Evolutionary conservation across 2,888 invertebrate genomes (phyloP), one percentile per base, ranked within the genome.

Genomic region (Agrilus biguttatus): DNA sequence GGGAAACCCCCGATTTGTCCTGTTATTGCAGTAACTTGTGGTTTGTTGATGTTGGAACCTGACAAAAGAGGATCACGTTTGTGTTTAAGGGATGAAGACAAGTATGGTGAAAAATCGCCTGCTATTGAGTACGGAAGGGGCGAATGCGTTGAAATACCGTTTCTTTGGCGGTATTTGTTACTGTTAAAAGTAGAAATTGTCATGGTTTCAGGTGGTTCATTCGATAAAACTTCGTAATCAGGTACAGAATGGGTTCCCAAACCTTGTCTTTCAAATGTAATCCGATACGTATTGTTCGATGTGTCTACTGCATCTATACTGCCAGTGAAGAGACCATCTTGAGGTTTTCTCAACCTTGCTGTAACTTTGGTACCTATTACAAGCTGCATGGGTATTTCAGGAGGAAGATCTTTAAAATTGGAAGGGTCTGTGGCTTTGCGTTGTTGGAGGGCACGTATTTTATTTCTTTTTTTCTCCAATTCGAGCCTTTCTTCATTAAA

Each of bases 291-390:
- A 56, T 90, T 91, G 58, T 90, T 89, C 5, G 89, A 82, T 5
- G 93, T 91, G 60, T 97, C 95, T 17, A 96, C 87, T 33, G 93
- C 96, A 69, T 95, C 95, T 50, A 96, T 89, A 37, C 83, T 83
- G 14, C 65, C 65, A 38, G 88, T 91, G 57, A 92, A 96, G 39
- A 96, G 73, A 5, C 96, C 96, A 72, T 96, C 95, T 68, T 95
- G 92, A 3, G 93, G 93, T 62, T 83, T 82, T 23, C 95, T 74
- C 52, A 96, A 67, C 47, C 95, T 75, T 8, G 93, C 93, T 42
- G 88, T 85, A 3, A 87, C 91, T 72, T 92, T 93, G 8, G 93
- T 92, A 12, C 95, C 96, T 51, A 96, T 86, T 10, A 93, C 90
- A 50, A 96, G 69, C 52, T 93, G 91, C 69, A 95, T 75, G 3